Evolutionary conservation across 2,888 invertebrate species (phyloP), one percentile per base, ranked within the genome.

Genomic region (Rhagophthalmus giganteus): DNA sequence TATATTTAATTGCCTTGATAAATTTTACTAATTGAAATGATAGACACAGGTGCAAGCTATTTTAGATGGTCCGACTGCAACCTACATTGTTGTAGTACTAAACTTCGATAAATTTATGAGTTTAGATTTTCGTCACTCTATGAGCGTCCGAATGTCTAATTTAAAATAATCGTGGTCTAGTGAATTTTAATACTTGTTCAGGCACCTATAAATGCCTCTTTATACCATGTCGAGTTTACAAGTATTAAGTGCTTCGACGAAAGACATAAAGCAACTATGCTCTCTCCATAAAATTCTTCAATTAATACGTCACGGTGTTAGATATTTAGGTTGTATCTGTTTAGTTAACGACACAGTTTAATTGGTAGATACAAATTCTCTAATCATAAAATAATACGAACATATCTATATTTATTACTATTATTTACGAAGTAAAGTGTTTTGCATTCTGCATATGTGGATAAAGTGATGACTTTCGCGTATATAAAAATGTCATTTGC

Each of bases 41-140:
- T 58, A 40, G 55, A 53, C 55, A 47, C 58, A 58, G 58, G 58
- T 58, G 58, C 53, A 30, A 14, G 32, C 54, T 57, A 57, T 57
- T 57, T 57, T 34, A 10, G 54, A 28, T 38, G 14, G 35, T 28
- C 28, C 12, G 9, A 24, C 49, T 39, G 49, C 37, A 54, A 50
- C 39, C 49, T 54, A 54, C 54, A 54, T 54, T 54, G 54, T 54
- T 45, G 33, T 33, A 38, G 47, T 51, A 52, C 44, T 54, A 57
- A 58, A 55, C 52, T 54, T 58, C 58, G 58, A 58, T 57, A 54
- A 56, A 58, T 58, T 58, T 58, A 58, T 34, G 52, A 51, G 30
- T 31, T 16, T 14, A 30, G 27, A 30, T 42, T 41, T 49, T 49
- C 49, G 49, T 49, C 49, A 49, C 49, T 35, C 16, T 32, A 46